A percentile compares a stretch with the other conserved stretches of the same genome.
phyloP scores from a whole-genome alignment of 1,140 invertebrate species.

The Neotoxoptera formosana region DNA sequence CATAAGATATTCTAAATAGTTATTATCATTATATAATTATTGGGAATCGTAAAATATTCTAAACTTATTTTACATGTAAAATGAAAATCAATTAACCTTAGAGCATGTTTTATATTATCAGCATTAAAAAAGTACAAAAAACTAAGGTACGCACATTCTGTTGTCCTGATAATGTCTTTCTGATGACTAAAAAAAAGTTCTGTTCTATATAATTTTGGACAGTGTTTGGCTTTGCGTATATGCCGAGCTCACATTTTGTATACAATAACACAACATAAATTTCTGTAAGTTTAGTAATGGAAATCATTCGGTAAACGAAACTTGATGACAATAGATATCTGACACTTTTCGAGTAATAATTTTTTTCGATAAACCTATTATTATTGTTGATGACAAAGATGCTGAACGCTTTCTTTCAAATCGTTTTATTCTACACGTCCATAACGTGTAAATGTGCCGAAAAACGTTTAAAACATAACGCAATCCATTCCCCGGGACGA shows the following conservation, averaged over 20 bases:
- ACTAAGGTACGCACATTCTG: background rate
- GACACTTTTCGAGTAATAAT: background rate
- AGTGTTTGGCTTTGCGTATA: too few relatives aligned
- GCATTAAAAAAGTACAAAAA: background rate
- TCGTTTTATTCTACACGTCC: background rate
- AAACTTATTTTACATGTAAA: background rate
- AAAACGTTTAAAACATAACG: constrained; percentile 12
- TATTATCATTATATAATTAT: background rate
- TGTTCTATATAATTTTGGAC: too few relatives aligned
- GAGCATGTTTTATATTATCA: background rate
- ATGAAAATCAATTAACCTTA: background rate
- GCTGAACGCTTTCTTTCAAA: background rate
- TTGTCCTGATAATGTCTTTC: background rate
- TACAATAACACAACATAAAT: background rate
- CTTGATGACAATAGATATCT: background rate
- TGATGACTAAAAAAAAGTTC: background rate
- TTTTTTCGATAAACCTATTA: background rate
- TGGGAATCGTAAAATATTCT: background rate
- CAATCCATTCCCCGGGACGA: background rate
- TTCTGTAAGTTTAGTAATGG: background rate
- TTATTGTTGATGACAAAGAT: background rate
- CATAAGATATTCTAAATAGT: background rate
- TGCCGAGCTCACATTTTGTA: background rate
- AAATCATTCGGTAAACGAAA: background rate
- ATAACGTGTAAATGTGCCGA: background rate